These are phyloP conservation scores for Pandemis cinnamomeana DNA, from an alignment of 2,888 invertebrate genomes.

Conservation along the genomic window DNA sequence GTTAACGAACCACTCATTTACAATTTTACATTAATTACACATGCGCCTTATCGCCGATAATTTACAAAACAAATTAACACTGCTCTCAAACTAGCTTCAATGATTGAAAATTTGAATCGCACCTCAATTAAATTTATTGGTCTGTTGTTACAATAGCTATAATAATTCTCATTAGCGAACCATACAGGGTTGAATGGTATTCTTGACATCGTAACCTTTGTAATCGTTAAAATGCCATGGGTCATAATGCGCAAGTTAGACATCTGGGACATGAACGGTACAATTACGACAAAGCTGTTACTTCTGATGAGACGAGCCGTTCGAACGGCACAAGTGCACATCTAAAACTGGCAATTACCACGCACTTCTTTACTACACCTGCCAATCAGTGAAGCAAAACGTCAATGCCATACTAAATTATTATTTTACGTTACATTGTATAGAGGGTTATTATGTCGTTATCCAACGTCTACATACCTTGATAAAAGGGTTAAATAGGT, in stretches of 20 bases:
- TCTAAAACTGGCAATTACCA: background rate
- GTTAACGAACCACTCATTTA: constrained; percentile 69
- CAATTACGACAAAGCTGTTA: constrained; percentile 38
- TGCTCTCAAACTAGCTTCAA: constrained; percentile 17
- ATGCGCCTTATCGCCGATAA: constrained; percentile 27
- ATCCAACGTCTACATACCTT: background rate
- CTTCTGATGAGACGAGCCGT: constrained; percentile 12
- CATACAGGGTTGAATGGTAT: constrained; percentile 34
- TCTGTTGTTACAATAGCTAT: constrained; percentile 20
- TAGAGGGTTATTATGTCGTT: background rate
- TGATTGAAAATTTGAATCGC: background rate
- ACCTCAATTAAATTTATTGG: constrained; percentile 1
- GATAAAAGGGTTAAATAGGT: background rate
- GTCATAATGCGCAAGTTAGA: constrained; percentile 24
- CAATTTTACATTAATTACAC: constrained; percentile 50
- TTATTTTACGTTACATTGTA: background rate
- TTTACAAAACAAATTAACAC: constrained; percentile 29
- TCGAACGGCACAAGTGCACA: background rate
- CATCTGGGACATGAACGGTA: constrained; percentile 41
- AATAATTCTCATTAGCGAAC: constrained; percentile 23
- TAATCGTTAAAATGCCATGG: constrained; percentile 30
- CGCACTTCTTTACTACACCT: background rate
- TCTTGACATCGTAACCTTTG: constrained; percentile 30
- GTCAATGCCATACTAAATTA: background rate
- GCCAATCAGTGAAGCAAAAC: background rate